Percentiles rank a stretch among this genome's conserved stretches.
Evolutionary conservation across 2,888 invertebrate species (phyloP).

Genomic region (Neuroscelio doddi): DNA sequence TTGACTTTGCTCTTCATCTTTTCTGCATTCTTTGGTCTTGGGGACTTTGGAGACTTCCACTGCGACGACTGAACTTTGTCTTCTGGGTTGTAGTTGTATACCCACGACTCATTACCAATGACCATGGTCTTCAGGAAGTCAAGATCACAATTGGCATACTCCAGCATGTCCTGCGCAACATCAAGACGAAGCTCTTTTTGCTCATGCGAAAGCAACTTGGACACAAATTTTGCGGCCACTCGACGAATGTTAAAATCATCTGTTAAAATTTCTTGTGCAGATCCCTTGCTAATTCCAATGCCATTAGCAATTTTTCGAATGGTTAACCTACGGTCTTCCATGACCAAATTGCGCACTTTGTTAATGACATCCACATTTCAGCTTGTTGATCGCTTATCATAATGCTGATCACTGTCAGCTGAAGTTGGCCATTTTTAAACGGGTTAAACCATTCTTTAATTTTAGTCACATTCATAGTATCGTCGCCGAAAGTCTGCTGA

Average conservation of each 20-base stretch:
- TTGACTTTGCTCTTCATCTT: conserved; percentile 38
- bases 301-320: no score
- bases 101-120: conserved; percentile 50
- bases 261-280: neutral
- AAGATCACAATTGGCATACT: conserved; percentile 24
- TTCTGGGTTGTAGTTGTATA: conserved; percentile 42
- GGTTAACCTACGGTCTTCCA: conserved; percentile 20
- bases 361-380: no score
- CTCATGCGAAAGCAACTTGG: conserved; percentile 38
- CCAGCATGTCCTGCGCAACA: conserved; percentile 22
- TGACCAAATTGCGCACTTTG: neutral
- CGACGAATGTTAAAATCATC: conserved; percentile 17
- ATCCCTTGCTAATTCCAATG: neutral
- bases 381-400: no score
- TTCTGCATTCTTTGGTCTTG: conserved; percentile 38
- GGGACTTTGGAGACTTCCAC: conserved; percentile 33
- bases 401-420: no score
- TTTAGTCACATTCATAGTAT: neutral
- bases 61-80: conserved; percentile 43
- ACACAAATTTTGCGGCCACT: conserved; percentile 39
- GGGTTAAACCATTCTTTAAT: no score
- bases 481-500: neutral
- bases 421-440: no score
- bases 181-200: conserved; percentile 32
- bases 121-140: conserved; percentile 43